Base-by-base conservation (phyloP, 1,140 invertebrate species). In the Drosophila murphyi region DNA sequence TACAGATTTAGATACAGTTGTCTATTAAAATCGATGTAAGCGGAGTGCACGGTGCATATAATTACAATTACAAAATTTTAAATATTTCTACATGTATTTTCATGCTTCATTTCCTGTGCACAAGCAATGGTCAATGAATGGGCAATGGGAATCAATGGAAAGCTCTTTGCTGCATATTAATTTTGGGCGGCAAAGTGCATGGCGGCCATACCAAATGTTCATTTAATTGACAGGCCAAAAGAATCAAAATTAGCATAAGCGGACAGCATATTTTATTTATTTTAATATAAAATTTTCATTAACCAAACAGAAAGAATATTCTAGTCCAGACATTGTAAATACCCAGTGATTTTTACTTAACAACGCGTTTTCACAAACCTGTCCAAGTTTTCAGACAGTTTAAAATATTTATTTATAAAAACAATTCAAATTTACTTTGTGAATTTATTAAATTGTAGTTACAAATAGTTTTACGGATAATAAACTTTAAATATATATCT, bases 121-220 rank as follows among this genome's bases (percentile, higher is more conserved):
- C 50, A 64, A 57, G 52, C 62, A 43, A 70, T 54, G 54, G 67
- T 7, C 35, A 47, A 37, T 45, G 39, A 54, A 43, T 67, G 68
- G 62, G 57, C 57, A 61, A 61, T 72, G 61, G 61, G 52, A 52
- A 32, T 63, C 73, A 47, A 51, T 54, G 56, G 55, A 76, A 81
- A 82, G 76, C 79, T 87, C 80, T 65, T 64, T 71, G 76, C n/a
- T 83, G 83, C 83, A 88, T 88, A 88, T 88, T 88, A 89, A 88
- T 87, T 87, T 72, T 29, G 48, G 52, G 56, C 50, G 28, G 59
- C 69, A 88, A 87, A 79, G 82, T 79, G 82, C 85, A 88, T 57
- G 83, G 83, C 85, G 85, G 83, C 83, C 85, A 89, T 88, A 88
- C 83, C 62, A 83, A 88, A 88, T 88, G 83, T 88, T 57, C 85